Percentiles rank a stretch among this genome's conserved stretches.
Conservation (phyloP, 2,797 vertebrate genomes). For the Anolis apletophallus region DNA sequence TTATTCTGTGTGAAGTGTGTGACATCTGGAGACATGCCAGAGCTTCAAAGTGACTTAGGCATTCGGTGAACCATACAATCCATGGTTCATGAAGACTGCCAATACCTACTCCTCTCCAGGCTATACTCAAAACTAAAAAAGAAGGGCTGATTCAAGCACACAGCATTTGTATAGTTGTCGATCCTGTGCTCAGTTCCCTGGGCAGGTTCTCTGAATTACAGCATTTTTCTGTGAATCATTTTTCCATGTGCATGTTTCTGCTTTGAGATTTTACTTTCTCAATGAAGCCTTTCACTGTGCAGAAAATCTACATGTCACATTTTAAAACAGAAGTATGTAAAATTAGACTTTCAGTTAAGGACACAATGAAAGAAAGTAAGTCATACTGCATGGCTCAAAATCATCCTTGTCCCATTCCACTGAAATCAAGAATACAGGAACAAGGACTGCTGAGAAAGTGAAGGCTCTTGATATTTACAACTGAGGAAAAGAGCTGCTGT, state of each 20-base stretch:
- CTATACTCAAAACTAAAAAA: background rate
- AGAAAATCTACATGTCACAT: accelerated
- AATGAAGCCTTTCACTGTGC: background rate
- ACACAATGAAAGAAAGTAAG: background rate
- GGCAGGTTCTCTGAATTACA: background rate
- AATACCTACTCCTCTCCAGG: background rate
- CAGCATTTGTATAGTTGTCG: conserved; percentile 2
- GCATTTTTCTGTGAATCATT: background rate
- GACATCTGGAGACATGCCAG: conserved; percentile 58
- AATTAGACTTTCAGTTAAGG: background rate
- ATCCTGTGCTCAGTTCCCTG: accelerated
- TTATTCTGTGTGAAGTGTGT: conserved; percentile 65
- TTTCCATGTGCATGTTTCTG: background rate
- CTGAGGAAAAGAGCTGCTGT: too few relatives aligned
- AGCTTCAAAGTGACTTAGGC: conserved; percentile 57
- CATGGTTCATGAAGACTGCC: conserved; percentile 33
- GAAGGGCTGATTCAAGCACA: conserved; percentile 13
- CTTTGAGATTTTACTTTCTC: conserved; percentile 22
- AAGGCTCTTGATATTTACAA: background rate
- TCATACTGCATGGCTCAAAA: background rate
- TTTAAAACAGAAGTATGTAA: accelerated
- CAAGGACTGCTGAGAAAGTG: background rate
- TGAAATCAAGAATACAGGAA: background rate
- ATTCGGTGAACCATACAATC: conserved; percentile 41
- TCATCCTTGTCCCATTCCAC: background rate